A percentile compares a stretch with the other conserved stretches of the same genome.
Evolutionary conservation across 2,113 vertebrate species (phyloP).

Genomic region (Turnix velox): DNA sequence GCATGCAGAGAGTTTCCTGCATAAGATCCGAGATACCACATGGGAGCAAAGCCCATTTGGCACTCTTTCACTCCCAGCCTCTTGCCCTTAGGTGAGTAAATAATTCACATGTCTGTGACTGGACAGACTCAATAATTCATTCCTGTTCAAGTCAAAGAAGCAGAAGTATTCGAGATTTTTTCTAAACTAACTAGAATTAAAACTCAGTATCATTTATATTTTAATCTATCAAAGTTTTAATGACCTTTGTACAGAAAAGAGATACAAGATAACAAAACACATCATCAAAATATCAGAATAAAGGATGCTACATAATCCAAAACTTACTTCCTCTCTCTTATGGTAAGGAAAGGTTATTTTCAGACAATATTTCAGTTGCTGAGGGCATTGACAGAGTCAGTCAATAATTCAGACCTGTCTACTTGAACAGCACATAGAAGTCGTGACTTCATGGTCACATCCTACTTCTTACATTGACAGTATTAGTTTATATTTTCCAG

Average conservation of each 20-base stretch:
- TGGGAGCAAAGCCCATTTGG: background rate
- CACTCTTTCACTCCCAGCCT: background rate
- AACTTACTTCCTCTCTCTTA: background rate
- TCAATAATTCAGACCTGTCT: background rate
- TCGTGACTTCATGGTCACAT: background rate
- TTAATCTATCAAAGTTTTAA: background rate
- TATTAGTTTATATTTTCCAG: background rate
- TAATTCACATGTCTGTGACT: background rate
- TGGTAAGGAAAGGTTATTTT: background rate
- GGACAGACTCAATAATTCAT: background rate
- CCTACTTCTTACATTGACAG: background rate
- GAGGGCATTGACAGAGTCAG: background rate
- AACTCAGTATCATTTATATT: background rate
- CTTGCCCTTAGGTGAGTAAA: accelerated
- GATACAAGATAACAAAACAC: background rate
- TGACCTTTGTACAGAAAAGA: background rate
- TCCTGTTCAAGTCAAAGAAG: background rate
- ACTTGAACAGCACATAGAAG: background rate
- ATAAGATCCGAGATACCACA: background rate
- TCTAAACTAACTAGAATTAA: background rate
- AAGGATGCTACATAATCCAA: background rate
- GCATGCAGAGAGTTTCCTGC: background rate
- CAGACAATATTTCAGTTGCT: background rate
- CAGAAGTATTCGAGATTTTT: background rate
- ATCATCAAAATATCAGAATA: background rate